These are phyloP conservation scores for Drosophila biarmipes DNA, from an alignment of 1,140 invertebrate species.

Conservation along the genomic window DNA sequence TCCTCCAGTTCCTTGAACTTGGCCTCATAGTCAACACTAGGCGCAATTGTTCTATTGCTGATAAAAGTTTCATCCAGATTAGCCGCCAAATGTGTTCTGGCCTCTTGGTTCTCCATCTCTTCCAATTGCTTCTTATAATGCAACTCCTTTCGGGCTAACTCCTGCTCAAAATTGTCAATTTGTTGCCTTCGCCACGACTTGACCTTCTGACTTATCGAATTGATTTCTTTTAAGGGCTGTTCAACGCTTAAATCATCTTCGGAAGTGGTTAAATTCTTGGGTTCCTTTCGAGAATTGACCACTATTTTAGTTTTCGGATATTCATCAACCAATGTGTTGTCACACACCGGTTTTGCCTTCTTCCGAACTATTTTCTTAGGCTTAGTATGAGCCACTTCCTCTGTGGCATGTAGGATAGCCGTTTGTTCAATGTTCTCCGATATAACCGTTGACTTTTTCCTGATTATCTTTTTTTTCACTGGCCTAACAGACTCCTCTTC, in stretches of 20 bases:
- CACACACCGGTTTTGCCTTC: neutral
- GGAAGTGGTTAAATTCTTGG: neutral
- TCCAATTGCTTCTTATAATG: slow-evolving; percentile 33
- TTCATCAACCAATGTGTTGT: neutral
- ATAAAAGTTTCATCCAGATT: neutral
- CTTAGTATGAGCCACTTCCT: neutral
- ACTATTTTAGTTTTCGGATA: neutral
- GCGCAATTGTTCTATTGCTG: neutral
- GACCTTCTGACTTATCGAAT: slow-evolving; percentile 13
- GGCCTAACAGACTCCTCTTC: neutral
- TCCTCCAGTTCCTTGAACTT: slow-evolving; percentile 56
- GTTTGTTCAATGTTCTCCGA: neutral
- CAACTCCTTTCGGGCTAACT: slow-evolving; percentile 36
- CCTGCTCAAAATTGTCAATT: slow-evolving; percentile 43
- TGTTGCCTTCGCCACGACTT: slow-evolving; percentile 53
- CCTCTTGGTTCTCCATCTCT: slow-evolving; percentile 21
- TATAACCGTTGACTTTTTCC: slow-evolving; percentile 3
- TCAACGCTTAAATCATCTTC: neutral
- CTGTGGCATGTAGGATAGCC: neutral
- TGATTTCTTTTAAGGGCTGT: neutral
- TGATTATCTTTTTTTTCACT: slow-evolving; percentile 11
- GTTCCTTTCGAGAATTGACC: neutral
- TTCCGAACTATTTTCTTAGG: slow-evolving; percentile 13
- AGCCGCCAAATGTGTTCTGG: neutral
- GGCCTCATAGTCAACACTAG: slow-evolving; percentile 17